Conservation (phyloP, 2,888 invertebrate species). For the Leucoma salicis region DNA sequence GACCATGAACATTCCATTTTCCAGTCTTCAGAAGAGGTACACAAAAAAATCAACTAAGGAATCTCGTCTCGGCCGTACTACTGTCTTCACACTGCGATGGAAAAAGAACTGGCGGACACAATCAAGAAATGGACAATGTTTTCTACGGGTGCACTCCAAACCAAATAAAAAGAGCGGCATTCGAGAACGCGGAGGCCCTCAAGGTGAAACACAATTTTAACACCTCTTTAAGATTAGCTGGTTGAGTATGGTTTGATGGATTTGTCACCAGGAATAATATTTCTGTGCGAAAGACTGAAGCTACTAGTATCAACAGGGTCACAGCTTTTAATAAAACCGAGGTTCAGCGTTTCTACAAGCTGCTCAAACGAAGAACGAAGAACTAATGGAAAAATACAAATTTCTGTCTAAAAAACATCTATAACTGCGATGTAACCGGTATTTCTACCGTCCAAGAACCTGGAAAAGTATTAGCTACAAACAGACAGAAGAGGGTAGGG, state of each 20-base stretch:
- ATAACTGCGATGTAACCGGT: conserved; percentile 39
- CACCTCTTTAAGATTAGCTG: background rate
- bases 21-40: background rate
- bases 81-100: no score
- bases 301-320: conserved; percentile 36
- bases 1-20: background rate
- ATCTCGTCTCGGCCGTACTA: no score
- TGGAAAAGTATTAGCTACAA: conserved; percentile 39
- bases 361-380: conserved; percentile 18
- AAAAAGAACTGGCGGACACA: no score
- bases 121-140: no score
- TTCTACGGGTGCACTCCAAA: background rate
- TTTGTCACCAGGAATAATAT: conserved; percentile 2
- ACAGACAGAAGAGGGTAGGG: conserved; percentile 47
- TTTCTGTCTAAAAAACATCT: conserved; percentile 3
- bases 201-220: background rate
- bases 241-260: background rate
- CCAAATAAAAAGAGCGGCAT: background rate
- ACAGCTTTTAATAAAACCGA: conserved; percentile 37
- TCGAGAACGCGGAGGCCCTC: background rate
- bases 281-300: conserved; percentile 31
- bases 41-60: no score
- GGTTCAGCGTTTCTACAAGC: conserved; percentile 28
- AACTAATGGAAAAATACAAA: conserved; percentile 24
- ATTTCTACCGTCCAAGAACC: conserved; percentile 47